Evolutionary conservation across 1,140 invertebrate species (phyloP), one percentile per base, ranked within the genome.

Genomic region (Ladona fulva): DNA sequence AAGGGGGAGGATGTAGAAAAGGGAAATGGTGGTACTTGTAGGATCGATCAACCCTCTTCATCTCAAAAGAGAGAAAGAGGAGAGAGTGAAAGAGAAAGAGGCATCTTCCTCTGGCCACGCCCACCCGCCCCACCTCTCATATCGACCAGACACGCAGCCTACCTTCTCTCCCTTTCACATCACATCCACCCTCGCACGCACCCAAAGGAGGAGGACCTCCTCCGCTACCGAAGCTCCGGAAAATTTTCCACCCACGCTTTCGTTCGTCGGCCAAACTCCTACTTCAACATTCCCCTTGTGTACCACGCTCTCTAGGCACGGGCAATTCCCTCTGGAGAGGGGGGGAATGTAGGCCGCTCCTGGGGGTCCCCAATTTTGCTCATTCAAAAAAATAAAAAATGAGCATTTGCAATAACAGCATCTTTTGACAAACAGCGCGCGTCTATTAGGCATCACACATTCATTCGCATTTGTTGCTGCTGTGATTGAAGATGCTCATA

Each of bases 201-300:
- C 14, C 52, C 52, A 1, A 37, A 37, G 29, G 52, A 66, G 44
- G 52, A 66, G 52, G 52, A 22, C 3, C 52, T 66, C 52, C 52
- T 16, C 3, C 52, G 52, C 52, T 66, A 16, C n/a, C 44, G 10
- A 19, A 10, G 44, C 52, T 66, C 16, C 12, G n/a, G 52, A 66
- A 66, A 66, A 66, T 66, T 66, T 66, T 66, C 52, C 52, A 66
- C 52, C 52, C 52, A 66, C 52, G 52, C 52, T 66, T 66, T 66
- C 52, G 52, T 22, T 22, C 52, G 52, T 37, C 29, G n/a, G 52
- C 52, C 52, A 19, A 52, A 52, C 10, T 66, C 52, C 52, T 66
- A 3, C 29, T 37, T 37, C 29, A 5, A 37, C 29, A 37, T 66
- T 12, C 52, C 52, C 52, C 14, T 66, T 22, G 52, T 16, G 52